These are phyloP conservation scores for Drosophila arizonae DNA, from an alignment of 1,140 invertebrate species.

Conservation along the genomic window DNA sequence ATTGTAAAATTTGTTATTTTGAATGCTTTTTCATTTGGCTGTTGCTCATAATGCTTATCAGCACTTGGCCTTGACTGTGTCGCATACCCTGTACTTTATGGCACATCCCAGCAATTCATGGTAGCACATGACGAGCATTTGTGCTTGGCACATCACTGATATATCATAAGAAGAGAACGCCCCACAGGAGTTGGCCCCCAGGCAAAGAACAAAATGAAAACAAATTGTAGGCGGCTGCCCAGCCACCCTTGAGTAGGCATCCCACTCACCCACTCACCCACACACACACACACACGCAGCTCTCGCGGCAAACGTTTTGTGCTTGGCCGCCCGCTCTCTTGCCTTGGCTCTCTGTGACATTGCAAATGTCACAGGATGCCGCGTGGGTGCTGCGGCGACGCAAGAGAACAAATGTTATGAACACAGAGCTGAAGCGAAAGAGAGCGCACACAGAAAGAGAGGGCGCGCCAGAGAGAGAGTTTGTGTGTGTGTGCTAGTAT, in stretches of 20 bases:
- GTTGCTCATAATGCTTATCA: conserved; percentile 2
- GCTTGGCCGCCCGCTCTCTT: neutral
- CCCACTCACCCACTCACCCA: neutral
- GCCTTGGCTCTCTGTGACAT: conserved; percentile 48
- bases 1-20: conserved; percentile 5
- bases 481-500: neutral
- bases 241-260: neutral
- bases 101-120: conserved; percentile 6
- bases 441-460: conserved; percentile 5
- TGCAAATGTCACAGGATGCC: conserved; percentile 67
- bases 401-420: conserved; percentile 25
- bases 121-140: conserved; percentile 30
- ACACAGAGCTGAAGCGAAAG: conserved; percentile 1
- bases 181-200: conserved; percentile 57
- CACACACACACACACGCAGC: no score
- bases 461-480: conserved; percentile 10
- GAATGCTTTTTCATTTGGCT: neutral
- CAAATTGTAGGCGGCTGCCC: conserved; percentile 50
- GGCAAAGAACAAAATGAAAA: conserved; percentile 49
- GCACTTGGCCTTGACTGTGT: conserved; percentile 7
- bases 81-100: conserved; percentile 22
- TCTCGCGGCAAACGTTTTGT: no score
- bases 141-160: conserved; percentile 29
- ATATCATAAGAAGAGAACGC: conserved; percentile 61
- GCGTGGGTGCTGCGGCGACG: conserved; percentile 53